phyloP scores from a whole-genome alignment of 1,140 invertebrate genomes.

The Caerostris extrusa region DNA sequence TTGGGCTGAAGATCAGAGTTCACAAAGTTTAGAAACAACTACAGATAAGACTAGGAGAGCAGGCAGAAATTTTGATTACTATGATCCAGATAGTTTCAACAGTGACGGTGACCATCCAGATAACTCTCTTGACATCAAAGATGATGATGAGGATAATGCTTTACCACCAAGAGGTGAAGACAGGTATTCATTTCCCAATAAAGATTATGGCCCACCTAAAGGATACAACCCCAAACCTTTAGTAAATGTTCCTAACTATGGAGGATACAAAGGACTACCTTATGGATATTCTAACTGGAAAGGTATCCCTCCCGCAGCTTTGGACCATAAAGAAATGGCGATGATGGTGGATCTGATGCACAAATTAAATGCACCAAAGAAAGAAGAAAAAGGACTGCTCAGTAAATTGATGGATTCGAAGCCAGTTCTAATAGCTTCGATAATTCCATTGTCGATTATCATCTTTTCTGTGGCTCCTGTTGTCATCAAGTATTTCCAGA shows the following conservation, averaged over 20 bases:
- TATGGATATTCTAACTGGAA: background rate
- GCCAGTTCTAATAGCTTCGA: background rate
- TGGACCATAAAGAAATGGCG: background rate
- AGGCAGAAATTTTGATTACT: background rate
- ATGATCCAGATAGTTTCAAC: background rate
- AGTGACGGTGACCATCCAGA: background rate
- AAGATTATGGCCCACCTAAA: background rate
- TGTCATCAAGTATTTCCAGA: background rate
- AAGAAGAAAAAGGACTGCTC: background rate
- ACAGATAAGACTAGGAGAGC: background rate
- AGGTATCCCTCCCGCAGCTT: background rate
- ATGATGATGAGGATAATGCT: background rate
- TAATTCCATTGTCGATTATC: conserved; percentile 21
- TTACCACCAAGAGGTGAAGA: background rate
- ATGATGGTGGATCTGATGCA: background rate
- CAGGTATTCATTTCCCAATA: background rate
- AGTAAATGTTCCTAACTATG: background rate
- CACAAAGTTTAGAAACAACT: background rate
- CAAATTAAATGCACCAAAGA: background rate
- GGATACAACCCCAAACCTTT: background rate
- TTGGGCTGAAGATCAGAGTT: background rate
- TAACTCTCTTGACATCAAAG: background rate
- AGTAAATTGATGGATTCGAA: background rate
- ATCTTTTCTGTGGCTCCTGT: conserved; percentile 40
- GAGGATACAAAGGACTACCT: background rate